A percentile compares a stretch with the other conserved stretches of the same genome.
phyloP scores from a whole-genome alignment of 2,113 vertebrate species.

The Cryptotis parvus region DNA sequence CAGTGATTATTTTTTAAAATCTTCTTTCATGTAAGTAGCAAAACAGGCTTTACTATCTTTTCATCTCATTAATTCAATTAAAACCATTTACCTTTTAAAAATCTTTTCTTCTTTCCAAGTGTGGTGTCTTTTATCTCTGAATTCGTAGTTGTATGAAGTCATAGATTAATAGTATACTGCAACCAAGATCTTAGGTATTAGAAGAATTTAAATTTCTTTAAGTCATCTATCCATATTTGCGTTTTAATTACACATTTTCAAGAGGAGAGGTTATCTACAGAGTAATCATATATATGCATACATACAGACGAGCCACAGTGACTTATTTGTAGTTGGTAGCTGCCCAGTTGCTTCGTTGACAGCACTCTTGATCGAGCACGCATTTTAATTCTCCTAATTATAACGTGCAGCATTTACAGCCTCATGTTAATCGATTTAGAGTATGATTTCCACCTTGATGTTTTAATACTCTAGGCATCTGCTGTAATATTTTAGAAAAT shows the following conservation, averaged over 20 bases:
- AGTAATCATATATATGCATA: slow-evolving; percentile 58
- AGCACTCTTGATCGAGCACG: slow-evolving; percentile 77
- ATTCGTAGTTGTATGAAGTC: slow-evolving; percentile 84
- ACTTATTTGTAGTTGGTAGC: slow-evolving; percentile 84
- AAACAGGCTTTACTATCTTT: slow-evolving; percentile 85
- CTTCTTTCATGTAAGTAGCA: slow-evolving; percentile 88
- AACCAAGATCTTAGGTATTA: slow-evolving; percentile 75
- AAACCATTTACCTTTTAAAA: slow-evolving; percentile 81
- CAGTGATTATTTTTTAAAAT: slow-evolving; percentile 89
- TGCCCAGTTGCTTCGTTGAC: slow-evolving; percentile 82
- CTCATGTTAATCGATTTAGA: slow-evolving; percentile 85
- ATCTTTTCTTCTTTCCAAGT: slow-evolving; percentile 83
- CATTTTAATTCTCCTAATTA: slow-evolving; percentile 82
- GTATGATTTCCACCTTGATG: slow-evolving; percentile 85
- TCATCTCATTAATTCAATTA: slow-evolving; percentile 86
- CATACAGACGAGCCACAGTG: slow-evolving; percentile 84
- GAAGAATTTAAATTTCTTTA: slow-evolving; percentile 77
- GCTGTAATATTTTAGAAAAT: slow-evolving; percentile 89
- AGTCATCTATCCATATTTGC: slow-evolving; percentile 81
- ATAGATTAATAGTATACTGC: slow-evolving; percentile 83
- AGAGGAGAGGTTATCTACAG: slow-evolving; percentile 72
- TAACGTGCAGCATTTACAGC: slow-evolving; percentile 86
- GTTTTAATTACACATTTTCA: slow-evolving; percentile 82
- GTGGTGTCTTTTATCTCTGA: slow-evolving; percentile 87
- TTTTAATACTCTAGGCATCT: slow-evolving; percentile 86